Percentiles rank a stretch among this genome's conserved stretches.
Conservation (phyloP, 1,140 invertebrate species). For the Apolygus lucorum region DNA sequence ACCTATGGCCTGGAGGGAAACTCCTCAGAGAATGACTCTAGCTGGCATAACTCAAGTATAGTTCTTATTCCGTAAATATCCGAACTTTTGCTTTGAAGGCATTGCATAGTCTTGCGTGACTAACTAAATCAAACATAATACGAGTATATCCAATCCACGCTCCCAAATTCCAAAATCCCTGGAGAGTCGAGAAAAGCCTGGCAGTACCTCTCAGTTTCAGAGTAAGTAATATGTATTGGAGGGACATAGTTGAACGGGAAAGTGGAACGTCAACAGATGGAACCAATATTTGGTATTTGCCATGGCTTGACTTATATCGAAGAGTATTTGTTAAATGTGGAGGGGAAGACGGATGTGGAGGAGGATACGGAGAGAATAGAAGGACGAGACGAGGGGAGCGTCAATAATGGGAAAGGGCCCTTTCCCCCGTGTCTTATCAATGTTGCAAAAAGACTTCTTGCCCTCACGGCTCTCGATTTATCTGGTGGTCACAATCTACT, state of each 20-base stretch:
- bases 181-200: no score
- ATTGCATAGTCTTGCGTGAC: no score
- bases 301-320: neutral
- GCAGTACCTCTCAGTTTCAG: no score
- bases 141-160: no score
- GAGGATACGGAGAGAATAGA: conserved; percentile 7
- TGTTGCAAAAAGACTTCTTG: conserved; percentile 12
- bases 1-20: no score
- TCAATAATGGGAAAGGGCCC: conserved; percentile 9
- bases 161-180: no score
- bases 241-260: neutral
- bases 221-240: no score
- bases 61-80: no score
- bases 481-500: conserved; percentile 6
- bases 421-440: conserved; percentile 10
- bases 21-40: no score
- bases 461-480: conserved; percentile 6
- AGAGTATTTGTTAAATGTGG: conserved; percentile 12
- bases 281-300: conserved; percentile 9
- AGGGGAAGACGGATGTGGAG: neutral
- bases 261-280: neutral
- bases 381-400: neutral
- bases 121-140: no score
- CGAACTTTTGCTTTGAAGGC: no score
- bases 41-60: no score